Base-by-base conservation (phyloP, 2,113 vertebrate species). In the Ellobius talpinus region DNA sequence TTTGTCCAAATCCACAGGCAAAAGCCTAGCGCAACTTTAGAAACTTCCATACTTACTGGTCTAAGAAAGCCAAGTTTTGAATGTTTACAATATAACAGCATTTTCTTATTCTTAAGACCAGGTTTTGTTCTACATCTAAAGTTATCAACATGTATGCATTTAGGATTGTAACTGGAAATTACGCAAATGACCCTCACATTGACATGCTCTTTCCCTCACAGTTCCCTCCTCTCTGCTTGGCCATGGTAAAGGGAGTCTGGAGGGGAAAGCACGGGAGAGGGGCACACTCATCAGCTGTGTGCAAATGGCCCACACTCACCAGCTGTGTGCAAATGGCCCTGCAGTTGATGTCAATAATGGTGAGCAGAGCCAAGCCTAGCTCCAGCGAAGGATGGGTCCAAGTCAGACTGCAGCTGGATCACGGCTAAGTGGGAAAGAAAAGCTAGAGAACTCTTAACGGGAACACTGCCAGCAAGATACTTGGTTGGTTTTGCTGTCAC, bases 51-150 rank as follows among this genome's bases (percentile, higher is more conserved):
- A 45, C 11, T 66, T 82, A 45, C 19, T 42, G 33, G 68, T 26
- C 47, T 12, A 92, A 13, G 78, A 42, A 82, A 45, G 12, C 58
- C 85, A 45, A 88, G 21, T 84, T 90, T 82, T 58, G 5, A 58
- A 58, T 58, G 19, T 58, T 58, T 21, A 58, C 21, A 58, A 58
- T 58, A 58, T 58, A 58, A 58, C 58, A 58, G 58, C 21, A 21
- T 58, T 58, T 58, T 58, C 19, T 58, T 73, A 79, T 31, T 95
- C 91, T 92, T 92, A 68, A 85, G 50, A 45, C 21, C 16, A 68
- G 33, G 17, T n/a, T 82, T 72, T 39, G 66, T 86, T 87, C 65
- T 47, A 72, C 79, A 73, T 55, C 68, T 94, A 92, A 87, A 86
- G n/a, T 39, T 19, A 68, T 31, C 39, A n/a, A 33, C 0, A 11